A percentile compares a stretch with the other conserved stretches of the same genome.
phyloP scores from a whole-genome alignment of 2,888 invertebrate species.

The Leucophenga maculata region DNA sequence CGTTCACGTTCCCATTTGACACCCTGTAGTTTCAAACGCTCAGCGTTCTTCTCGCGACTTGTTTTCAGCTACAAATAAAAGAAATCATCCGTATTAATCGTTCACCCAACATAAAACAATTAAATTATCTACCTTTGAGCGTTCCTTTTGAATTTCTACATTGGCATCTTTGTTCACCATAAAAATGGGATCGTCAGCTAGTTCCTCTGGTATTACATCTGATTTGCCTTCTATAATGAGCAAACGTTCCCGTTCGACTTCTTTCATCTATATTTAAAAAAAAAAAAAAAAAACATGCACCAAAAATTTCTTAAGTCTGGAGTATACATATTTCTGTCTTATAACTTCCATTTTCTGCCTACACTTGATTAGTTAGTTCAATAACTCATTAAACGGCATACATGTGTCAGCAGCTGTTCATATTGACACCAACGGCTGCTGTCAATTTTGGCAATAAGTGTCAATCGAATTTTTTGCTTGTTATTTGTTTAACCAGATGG shows the following conservation, averaged over 20 bases:
- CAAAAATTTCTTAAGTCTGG: not conserved
- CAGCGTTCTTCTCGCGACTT: slow-evolving; percentile 69
- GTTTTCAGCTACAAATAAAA: slow-evolving; percentile 67
- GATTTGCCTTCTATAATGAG: slow-evolving; percentile 77
- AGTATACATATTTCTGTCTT: no score
- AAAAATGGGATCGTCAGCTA: slow-evolving; percentile 78
- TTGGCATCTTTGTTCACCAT: slow-evolving; percentile 74
- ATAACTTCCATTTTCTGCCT: no score
- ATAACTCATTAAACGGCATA: slow-evolving; percentile 24
- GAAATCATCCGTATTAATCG: no score
- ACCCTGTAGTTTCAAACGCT: slow-evolving; percentile 69
- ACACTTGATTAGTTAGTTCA: slow-evolving; percentile 15
- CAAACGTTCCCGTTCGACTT: slow-evolving; percentile 77
- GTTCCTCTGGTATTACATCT: slow-evolving; percentile 75
- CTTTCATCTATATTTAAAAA: slow-evolving; percentile 74
- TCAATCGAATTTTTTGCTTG: slow-evolving; percentile 23
- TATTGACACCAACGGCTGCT: not conserved
- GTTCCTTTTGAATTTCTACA: slow-evolving; percentile 73
- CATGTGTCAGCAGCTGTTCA: not conserved
- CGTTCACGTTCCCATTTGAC: slow-evolving; percentile 72
- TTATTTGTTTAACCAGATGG: slow-evolving; percentile 18
- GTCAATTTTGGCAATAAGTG: slow-evolving; percentile 26
- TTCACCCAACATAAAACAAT: not conserved
- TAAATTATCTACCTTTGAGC: slow-evolving; percentile 72
- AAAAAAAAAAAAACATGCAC: not conserved